A percentile compares a stretch with the other conserved stretches of the same genome.
Evolutionary conservation across 2,888 invertebrate species (phyloP).

Genomic region (Galeruca laticollis): DNA sequence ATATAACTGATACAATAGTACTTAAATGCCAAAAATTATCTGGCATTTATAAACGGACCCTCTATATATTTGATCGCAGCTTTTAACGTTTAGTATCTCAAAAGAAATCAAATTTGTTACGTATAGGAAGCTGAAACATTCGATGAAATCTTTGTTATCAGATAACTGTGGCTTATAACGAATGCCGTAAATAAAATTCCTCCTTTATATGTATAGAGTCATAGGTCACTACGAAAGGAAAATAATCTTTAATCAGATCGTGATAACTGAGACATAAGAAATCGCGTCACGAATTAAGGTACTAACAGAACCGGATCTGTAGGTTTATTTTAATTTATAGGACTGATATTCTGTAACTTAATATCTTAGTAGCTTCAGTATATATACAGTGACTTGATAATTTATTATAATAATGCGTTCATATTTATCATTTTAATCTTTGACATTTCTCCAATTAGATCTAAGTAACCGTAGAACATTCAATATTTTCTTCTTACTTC

Average conservation of each 20-base stretch:
- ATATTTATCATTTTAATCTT: no score
- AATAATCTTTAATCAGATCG: conserved; percentile 55
- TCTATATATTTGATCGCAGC: no score
- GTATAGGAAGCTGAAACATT: conserved; percentile 27
- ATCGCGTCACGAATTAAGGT: conserved; percentile 61
- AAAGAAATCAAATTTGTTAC: conserved; percentile 4
- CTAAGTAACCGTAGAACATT: no score
- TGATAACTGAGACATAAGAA: conserved; percentile 61
- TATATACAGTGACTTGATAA: no score
- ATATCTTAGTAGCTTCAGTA: background rate
- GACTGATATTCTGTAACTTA: background rate
- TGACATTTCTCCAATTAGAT: no score
- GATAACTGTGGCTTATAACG: conserved; percentile 20
- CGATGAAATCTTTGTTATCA: conserved; percentile 26
- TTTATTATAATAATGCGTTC: no score
- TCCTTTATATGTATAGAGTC: conserved; percentile 27
- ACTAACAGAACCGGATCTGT: conserved; percentile 33
- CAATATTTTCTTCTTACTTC: no score
- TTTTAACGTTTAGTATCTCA: background rate
- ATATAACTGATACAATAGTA: no score
- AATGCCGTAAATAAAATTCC: conserved; percentile 30
- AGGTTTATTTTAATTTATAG: background rate
- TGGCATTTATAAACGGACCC: no score
- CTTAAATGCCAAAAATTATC: no score
- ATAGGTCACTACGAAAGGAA: conserved; percentile 44